A percentile compares a stretch with the other conserved stretches of the same genome.
phyloP scores from a whole-genome alignment of 2,888 invertebrate species.

The Drosophila aldrichi region DNA sequence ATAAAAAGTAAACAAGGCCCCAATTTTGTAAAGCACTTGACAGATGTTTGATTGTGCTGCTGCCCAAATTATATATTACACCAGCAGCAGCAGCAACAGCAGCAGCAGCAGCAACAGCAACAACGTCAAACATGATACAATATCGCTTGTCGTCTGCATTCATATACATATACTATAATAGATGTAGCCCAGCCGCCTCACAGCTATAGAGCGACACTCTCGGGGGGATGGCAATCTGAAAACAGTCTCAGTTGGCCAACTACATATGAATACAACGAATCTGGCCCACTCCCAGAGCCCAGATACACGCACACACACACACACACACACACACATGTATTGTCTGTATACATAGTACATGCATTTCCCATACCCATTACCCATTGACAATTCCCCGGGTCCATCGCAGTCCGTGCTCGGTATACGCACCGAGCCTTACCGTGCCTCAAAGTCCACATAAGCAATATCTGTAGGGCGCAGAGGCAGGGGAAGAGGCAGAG shows the following conservation, averaged over 20 bases:
- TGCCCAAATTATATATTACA: slow-evolving; percentile 61
- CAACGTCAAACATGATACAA: slow-evolving; percentile 48
- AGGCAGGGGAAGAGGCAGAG: background rate
- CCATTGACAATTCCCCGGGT: slow-evolving; percentile 11
- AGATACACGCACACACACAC: slow-evolving; percentile 8
- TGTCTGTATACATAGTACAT: slow-evolving; percentile 6
- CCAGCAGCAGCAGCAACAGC: slow-evolving; percentile 35
- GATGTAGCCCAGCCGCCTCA: background rate
- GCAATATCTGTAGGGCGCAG: slow-evolving; percentile 27
- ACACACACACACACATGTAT: slow-evolving; percentile 8
- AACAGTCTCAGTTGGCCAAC: slow-evolving; percentile 64
- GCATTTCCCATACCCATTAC: slow-evolving; percentile 34
- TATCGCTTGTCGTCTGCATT: slow-evolving; percentile 57
- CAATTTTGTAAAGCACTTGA: slow-evolving; percentile 63
- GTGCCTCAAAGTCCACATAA: slow-evolving; percentile 49
- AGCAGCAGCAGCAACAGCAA: slow-evolving; percentile 23
- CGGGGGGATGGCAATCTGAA: slow-evolving; percentile 66
- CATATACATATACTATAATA: slow-evolving; percentile 40
- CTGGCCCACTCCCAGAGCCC: slow-evolving; percentile 38
- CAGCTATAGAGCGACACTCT: slow-evolving; percentile 25
- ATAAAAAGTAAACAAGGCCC: slow-evolving; percentile 66
- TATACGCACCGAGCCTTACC: slow-evolving; percentile 46
- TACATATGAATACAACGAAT: slow-evolving; percentile 66
- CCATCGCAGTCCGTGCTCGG: slow-evolving; percentile 19
- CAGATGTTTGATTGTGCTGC: slow-evolving; percentile 68